These are phyloP conservation scores for Lepus oiostolus DNA, from an alignment of 2,797 vertebrate genomes.

Conservation along the genomic window DNA sequence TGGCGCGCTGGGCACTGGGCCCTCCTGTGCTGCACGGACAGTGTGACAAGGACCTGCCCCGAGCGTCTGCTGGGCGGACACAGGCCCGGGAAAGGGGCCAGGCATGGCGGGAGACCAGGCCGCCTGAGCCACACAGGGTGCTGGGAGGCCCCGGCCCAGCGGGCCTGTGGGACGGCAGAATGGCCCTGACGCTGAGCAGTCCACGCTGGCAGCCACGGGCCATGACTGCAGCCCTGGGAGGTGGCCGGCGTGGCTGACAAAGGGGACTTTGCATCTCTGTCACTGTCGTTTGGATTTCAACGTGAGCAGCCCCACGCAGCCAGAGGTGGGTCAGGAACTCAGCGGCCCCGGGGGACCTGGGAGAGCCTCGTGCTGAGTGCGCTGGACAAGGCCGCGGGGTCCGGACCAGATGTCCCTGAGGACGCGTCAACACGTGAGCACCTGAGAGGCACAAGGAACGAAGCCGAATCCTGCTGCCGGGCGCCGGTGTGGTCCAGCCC, in stretches of 20 bases:
- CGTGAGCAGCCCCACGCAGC: background rate
- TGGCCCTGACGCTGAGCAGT: rapidly evolving
- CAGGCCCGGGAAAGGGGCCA: too few relatives aligned
- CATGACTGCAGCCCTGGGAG: background rate
- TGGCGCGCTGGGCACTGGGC: too few relatives aligned
- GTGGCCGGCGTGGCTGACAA: rapidly evolving
- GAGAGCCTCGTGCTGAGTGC: rapidly evolving
- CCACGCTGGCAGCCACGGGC: rapidly evolving
- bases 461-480: too few relatives aligned
- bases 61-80: too few relatives aligned
- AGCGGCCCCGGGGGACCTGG: background rate
- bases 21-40: too few relatives aligned
- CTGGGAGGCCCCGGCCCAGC: too few relatives aligned
- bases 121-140: background rate
- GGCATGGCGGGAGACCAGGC: too few relatives aligned
- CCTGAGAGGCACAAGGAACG: background rate
- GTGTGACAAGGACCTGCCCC: too few relatives aligned
- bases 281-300: background rate
- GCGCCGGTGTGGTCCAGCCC: too few relatives aligned
- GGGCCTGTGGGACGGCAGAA: rapidly evolving
- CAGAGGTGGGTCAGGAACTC: background rate
- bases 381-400: background rate
- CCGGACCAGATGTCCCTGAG: too few relatives aligned
- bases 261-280: rapidly evolving
- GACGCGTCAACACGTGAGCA: too few relatives aligned